phyloP scores from a whole-genome alignment of 1,140 invertebrate genomes.

The Cydia fagiglandana region DNA sequence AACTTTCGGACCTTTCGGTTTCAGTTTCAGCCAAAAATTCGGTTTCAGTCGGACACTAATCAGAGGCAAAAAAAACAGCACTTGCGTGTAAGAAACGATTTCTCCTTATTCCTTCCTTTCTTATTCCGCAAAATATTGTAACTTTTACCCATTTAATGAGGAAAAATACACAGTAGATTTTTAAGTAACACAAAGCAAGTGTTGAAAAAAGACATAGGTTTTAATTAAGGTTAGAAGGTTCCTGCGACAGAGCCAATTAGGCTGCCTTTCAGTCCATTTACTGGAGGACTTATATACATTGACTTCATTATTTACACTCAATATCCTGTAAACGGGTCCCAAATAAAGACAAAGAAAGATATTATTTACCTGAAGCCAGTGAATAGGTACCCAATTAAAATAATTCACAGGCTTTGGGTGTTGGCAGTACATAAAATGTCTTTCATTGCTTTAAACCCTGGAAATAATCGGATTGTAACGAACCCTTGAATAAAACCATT shows the following conservation, averaged over 20 bases:
- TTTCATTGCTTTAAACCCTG: neutral
- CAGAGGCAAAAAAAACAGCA: too few relatives aligned
- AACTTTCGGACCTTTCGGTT: too few relatives aligned
- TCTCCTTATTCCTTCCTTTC: too few relatives aligned
- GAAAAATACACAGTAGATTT: too few relatives aligned
- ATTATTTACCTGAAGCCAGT: neutral
- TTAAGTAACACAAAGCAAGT: neutral
- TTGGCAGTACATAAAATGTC: neutral
- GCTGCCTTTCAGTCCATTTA: neutral
- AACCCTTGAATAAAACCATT: too few relatives aligned
- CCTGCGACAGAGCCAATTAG: neutral
- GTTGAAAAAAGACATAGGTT: neutral
- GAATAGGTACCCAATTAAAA: neutral
- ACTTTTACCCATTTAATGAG: too few relatives aligned
- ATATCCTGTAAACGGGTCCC: neutral
- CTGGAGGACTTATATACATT: neutral
- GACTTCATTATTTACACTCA: constrained; percentile 8
- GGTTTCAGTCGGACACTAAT: too few relatives aligned
- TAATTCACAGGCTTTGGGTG: neutral
- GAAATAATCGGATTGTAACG: neutral
- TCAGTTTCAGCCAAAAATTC: too few relatives aligned
- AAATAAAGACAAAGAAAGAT: neutral
- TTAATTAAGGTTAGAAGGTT: neutral
- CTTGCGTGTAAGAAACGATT: too few relatives aligned
- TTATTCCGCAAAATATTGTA: too few relatives aligned